Base-by-base conservation (phyloP, 2,113 vertebrate species). In the Nesospiza acunhae region DNA sequence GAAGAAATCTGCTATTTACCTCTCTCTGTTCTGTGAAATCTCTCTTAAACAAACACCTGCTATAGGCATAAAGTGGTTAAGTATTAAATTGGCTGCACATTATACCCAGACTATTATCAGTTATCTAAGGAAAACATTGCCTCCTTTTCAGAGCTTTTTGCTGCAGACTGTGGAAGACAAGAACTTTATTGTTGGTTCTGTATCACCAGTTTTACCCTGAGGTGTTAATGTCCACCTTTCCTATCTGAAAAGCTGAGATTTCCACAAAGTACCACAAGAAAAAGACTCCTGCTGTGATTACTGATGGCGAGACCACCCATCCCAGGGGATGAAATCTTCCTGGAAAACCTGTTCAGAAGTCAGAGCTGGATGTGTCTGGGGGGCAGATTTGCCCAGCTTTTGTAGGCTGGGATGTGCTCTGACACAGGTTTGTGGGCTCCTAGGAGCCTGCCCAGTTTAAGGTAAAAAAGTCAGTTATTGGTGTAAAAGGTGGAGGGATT, bases 1-100 rank as follows among this genome's bases (percentile, higher is more conserved):
- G 91, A 84, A 91, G 89, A 87, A 93, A 93, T 88, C 75, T 88
- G 84, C 96, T 86, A 35, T 93, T 96, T 96, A 87, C 94, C 75
- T 88, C 87, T 66, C 70, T 80, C 70, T 49, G 58, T 78, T 62
- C 87, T 74, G 82, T 56, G 92, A 94, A 94, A 95, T 63, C 70
- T 93, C 87, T 84, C 82, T 95, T 91, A 86, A 96, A 91, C 94
- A 95, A 96, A 96, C 93, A 96, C 67, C 92, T 94, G 95, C 68
- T 90, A 37, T 50, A 91, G 84, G 64, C 50, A 70, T n/a, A 88
- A 83, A 94, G 82, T 49, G 58, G 84, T 83, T 90, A 80, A 96
- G 89, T 94, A 84, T 91, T 78, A 84, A 92, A 89, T 68, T 97
- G 89, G 91, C 94, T 94, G 87, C 95, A 91, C 91, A 78, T 92